Evolutionary conservation across 2,797 vertebrate genomes (phyloP), one percentile per base, ranked within the genome.

Genomic region (Paguma larvata): DNA sequence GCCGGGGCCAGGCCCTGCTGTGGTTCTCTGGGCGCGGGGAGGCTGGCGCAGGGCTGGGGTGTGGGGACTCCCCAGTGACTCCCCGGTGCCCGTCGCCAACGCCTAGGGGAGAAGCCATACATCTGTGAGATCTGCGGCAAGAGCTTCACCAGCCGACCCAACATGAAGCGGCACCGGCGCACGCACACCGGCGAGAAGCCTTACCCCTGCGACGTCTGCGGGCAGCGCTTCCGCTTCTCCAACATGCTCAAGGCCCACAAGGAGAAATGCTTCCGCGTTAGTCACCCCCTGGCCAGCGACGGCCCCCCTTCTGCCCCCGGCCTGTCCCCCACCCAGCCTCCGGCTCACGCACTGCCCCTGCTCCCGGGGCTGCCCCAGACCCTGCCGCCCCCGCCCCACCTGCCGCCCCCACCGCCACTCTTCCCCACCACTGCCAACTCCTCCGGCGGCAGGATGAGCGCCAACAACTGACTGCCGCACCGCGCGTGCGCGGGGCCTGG

Each of bases 101-200:
- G 21, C 94, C 0, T 97, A 99, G 99, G 99, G 25, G 99, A 99
- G 98, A 99, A 99, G 98, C 99, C 99, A 15, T 99, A 99, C 97
- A 99, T 99, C 98, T 99, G 99, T 6, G 99, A 99, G 99, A 99
- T 99, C 99, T 99, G 99, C 0, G 99, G 99, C 78, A 99, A 99
- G 98, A 99, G 99, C 98, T 99, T 99, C 99, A 99, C 99, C 83
- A 99, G 99, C 98, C 99, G 99, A 41, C 99, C 99, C 97, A 99
- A 99, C 99, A 99, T 99, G 99, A 99, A 99, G 98, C 99, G 99
- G 30, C 99, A 99, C 98, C 99, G 99, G 79, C 99, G 99, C 97
- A 99, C 99, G 1, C 99, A 99, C 99, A 99, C 99, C 0, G 99
- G 99, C 0, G 99, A 99, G 98, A 99, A 99, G 98, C 99, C 99